Conservation (phyloP, 2,113 vertebrate species). For the Vanacampus margaritifer region DNA sequence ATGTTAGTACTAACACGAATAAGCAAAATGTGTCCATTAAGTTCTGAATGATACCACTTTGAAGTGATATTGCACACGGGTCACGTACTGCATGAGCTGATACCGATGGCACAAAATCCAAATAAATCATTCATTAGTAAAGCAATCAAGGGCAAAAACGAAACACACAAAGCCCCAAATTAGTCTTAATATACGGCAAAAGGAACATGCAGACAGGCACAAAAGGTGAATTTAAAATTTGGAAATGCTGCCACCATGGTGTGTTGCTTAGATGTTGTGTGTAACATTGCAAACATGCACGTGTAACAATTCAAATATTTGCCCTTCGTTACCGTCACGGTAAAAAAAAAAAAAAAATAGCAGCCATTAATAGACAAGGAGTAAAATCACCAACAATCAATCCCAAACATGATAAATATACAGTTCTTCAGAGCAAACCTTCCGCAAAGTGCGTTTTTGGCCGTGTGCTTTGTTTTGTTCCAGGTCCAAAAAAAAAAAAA, state of each 20-base stretch:
- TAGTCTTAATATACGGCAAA: constrained; percentile 28
- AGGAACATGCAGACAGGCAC: constrained; percentile 63
- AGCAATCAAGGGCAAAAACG: constrained; percentile 17
- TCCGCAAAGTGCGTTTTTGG: constrained; percentile 63
- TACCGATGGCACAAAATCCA: constrained; percentile 23
- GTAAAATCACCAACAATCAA: constrained; percentile 51
- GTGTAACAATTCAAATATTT: constrained; percentile 41
- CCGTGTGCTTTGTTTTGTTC: constrained; percentile 58
- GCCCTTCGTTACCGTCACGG: constrained; percentile 29
- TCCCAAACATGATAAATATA: constrained; percentile 55
- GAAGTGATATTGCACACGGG: neutral
- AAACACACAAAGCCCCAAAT: constrained; percentile 25
- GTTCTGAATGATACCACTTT: neutral
- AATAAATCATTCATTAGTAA: constrained; percentile 19
- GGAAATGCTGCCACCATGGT: constrained; percentile 38
- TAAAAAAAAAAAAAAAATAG: constrained; percentile 33
- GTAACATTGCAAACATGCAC: constrained; percentile 49
- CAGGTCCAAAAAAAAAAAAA: constrained; percentile 14
- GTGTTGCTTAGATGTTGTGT: constrained; percentile 23
- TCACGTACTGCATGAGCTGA: constrained; percentile 28
- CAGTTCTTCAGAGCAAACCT: constrained; percentile 51
- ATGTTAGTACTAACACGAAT: neutral
- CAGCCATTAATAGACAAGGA: constrained; percentile 53
- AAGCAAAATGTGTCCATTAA: neutral
- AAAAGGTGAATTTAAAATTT: constrained; percentile 47